Percentiles rank a stretch among this genome's conserved stretches.
These are phyloP conservation scores for Eupithecia pulchellata DNA, from an alignment of 2,888 invertebrate species.

Conservation along the genomic window DNA sequence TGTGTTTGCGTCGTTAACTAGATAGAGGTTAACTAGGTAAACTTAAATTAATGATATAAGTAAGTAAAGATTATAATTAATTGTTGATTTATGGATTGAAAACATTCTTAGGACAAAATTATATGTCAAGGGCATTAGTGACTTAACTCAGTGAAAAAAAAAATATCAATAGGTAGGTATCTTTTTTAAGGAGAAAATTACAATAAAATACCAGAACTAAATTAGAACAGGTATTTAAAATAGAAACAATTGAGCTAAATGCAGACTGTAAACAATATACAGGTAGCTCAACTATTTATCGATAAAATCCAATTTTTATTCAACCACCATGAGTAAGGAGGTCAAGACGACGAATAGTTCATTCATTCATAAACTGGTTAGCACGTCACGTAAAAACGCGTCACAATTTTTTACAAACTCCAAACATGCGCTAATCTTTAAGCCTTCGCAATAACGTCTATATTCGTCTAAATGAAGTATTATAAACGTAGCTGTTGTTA, in stretches of 20 bases:
- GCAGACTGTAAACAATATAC: background rate
- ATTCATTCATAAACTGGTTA: slow-evolving; percentile 67
- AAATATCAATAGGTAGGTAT: background rate
- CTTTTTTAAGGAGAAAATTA: no score
- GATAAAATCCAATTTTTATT: slow-evolving; percentile 16
- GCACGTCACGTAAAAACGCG: slow-evolving; percentile 55
- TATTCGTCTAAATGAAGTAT: slow-evolving; percentile 58
- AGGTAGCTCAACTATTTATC: background rate
- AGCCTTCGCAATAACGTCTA: slow-evolving; percentile 53
- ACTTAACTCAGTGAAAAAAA: no score
- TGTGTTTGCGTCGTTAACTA: no score
- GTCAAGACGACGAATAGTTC: slow-evolving; percentile 50
- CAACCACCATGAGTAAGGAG: slow-evolving; percentile 35
- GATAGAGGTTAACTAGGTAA: background rate
- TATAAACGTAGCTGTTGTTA: slow-evolving; percentile 63
- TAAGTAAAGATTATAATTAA: no score
- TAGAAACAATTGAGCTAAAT: no score
- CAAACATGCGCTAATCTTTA: slow-evolving; percentile 45
- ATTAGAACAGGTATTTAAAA: no score
- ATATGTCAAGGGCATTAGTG: no score
- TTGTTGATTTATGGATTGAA: no score
- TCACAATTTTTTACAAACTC: slow-evolving; percentile 52
- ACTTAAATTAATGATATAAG: background rate
- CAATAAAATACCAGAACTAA: no score
- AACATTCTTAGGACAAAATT: no score